Evolutionary conservation across 2,888 invertebrate genomes (phyloP).

Genomic region (Altica lythri): DNA sequence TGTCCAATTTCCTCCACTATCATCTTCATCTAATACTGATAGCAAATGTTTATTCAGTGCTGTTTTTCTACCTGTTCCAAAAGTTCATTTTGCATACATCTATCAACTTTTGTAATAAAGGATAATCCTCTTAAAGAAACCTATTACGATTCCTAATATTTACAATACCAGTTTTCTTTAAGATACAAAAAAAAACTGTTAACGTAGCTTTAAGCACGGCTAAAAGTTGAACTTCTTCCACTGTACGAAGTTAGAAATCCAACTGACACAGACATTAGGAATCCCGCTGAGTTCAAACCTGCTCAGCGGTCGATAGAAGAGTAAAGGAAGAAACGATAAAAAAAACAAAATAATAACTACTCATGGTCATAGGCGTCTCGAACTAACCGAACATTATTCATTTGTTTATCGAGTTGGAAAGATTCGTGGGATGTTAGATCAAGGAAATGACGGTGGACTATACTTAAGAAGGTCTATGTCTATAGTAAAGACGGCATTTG

Average conservation of each 20-base stretch:
- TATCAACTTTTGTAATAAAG: no score
- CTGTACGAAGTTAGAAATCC: slow-evolving; percentile 25
- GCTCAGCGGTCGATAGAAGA: slow-evolving; percentile 30
- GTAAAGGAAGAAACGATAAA: slow-evolving; percentile 4
- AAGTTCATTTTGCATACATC: no score
- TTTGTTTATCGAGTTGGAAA: slow-evolving; percentile 23
- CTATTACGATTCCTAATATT: no score
- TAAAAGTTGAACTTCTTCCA: slow-evolving; percentile 10
- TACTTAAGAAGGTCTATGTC: no score
- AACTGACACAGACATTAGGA: slow-evolving; percentile 34
- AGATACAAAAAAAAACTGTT: no score
- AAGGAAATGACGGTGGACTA: slow-evolving; percentile 13
- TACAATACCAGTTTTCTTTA: no score
- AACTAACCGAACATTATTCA: slow-evolving; percentile 23
- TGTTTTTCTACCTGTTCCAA: no score
- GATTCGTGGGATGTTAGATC: slow-evolving; percentile 23
- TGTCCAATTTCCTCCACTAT: no score
- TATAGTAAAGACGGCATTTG: no score
- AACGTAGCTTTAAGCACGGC: slow-evolving; percentile 9
- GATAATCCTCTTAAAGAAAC: no score
- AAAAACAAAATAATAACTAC: slow-evolving; percentile 21
- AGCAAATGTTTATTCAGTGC: no score
- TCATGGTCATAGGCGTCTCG: slow-evolving; percentile 25
- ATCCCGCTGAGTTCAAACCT: slow-evolving; percentile 36
- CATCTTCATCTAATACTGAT: no score